These are phyloP conservation scores for Cochlearius cochlearius DNA, from an alignment of 2,113 vertebrate species.

Conservation along the genomic window DNA sequence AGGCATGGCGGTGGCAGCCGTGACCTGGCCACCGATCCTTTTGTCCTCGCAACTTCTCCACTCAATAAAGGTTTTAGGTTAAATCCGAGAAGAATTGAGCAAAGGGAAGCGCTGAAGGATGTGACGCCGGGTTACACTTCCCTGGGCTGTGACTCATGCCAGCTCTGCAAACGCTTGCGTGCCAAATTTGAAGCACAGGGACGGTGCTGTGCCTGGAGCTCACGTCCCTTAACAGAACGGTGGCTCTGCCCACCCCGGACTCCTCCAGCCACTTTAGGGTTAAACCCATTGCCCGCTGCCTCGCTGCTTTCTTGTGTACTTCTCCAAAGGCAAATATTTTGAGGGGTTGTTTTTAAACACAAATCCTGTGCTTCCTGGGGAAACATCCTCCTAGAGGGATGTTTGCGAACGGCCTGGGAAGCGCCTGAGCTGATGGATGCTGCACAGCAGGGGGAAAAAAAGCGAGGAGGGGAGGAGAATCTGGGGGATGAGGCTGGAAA, in stretches of 20 bases:
- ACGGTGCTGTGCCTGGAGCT: fast-evolving
- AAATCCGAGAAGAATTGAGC: neutral
- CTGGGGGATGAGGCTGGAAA: neutral
- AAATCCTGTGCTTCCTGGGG: neutral
- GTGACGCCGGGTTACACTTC: neutral
- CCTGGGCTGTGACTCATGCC: neutral
- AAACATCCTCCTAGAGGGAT: neutral
- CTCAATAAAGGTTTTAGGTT: neutral
- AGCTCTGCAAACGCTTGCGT: neutral
- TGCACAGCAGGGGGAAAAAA: neutral
- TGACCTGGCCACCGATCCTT: neutral
- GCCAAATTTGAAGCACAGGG: fast-evolving
- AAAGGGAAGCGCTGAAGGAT: neutral
- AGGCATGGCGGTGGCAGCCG: neutral
- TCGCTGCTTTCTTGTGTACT: neutral
- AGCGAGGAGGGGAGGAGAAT: neutral
- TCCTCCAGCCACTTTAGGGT: neutral
- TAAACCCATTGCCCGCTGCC: neutral
- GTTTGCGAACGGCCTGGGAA: neutral
- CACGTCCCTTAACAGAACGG: neutral
- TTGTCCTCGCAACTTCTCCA: neutral
- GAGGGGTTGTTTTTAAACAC: neutral
- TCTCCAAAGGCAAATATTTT: neutral
- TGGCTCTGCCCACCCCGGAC: neutral
- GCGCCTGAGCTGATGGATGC: neutral